These are phyloP conservation scores for Panopea generosa DNA, from an alignment of 2,888 invertebrate species.

Conservation along the genomic window DNA sequence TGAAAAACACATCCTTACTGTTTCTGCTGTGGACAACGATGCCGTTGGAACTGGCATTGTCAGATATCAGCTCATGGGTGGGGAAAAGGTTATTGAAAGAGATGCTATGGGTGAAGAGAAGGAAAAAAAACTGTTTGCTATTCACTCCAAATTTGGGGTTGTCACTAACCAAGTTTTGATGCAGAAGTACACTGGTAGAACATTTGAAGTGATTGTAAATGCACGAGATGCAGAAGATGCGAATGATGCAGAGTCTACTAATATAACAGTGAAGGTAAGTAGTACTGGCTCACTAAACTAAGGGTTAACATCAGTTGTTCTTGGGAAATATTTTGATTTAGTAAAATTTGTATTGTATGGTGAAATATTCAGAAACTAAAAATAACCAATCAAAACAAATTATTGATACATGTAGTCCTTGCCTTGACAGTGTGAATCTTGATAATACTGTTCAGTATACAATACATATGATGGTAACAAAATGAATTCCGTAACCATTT, in stretches of 20 bases:
- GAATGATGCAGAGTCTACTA: conserved; percentile 38
- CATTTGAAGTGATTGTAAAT: conserved; percentile 63
- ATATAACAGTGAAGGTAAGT: conserved; percentile 59
- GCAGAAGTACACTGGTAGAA: conserved; percentile 58
- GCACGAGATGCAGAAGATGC: conserved; percentile 60
- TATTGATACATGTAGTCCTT: too few species aligned
- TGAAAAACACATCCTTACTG: conserved; percentile 76
- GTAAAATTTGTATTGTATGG: too few species aligned
- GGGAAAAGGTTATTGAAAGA: conserved; percentile 18
- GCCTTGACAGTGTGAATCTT: too few species aligned
- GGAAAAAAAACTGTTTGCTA: conserved; percentile 52
- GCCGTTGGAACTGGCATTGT: conserved; percentile 54
- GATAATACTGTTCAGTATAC: too few species aligned
- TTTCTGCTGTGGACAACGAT: conserved; percentile 73
- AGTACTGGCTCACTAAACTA: too few species aligned
- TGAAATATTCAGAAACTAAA: too few species aligned
- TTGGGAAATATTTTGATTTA: too few species aligned
- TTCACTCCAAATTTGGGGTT: conserved; percentile 70
- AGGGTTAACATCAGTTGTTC: too few species aligned
- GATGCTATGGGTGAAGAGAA: not conserved
- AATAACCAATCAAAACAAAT: too few species aligned
- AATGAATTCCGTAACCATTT: too few species aligned
- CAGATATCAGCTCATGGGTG: conserved; percentile 45
- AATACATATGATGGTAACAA: too few species aligned
- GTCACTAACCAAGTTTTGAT: conserved; percentile 72